Evolutionary conservation across 2,888 invertebrate species (phyloP).

Genomic region (Hydrotaea cyrtoneurina): DNA sequence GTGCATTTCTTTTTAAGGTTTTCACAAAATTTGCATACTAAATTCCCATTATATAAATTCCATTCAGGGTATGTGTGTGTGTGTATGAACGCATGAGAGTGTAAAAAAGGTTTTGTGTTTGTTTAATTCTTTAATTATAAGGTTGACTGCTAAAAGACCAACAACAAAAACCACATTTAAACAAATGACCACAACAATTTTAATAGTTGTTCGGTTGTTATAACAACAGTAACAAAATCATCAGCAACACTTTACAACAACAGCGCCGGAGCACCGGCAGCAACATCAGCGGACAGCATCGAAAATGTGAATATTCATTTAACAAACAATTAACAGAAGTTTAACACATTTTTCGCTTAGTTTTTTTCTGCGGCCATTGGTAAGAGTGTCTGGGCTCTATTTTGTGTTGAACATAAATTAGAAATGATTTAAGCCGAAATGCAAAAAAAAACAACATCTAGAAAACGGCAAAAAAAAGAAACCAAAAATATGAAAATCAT

Average conservation of each 20-base stretch:
- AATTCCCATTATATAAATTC: slow-evolving; percentile 34
- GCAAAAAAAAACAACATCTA: background rate
- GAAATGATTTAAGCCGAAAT: slow-evolving; percentile 10
- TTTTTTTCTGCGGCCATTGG: slow-evolving; percentile 28
- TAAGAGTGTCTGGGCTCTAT: background rate
- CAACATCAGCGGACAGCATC: background rate
- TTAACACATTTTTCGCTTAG: slow-evolving; percentile 53
- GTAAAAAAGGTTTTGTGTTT: slow-evolving; percentile 35
- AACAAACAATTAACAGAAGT: slow-evolving; percentile 56
- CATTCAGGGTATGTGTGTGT: slow-evolving; percentile 2
- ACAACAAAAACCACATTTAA: slow-evolving; percentile 27
- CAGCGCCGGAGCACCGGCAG: background rate
- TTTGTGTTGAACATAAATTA: slow-evolving; percentile 28
- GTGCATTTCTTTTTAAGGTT: background rate
- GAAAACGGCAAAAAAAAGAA: background rate
- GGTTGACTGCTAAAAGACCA: slow-evolving; percentile 49
- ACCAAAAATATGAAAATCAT: slow-evolving; percentile 12
- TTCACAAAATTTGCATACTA: slow-evolving; percentile 49
- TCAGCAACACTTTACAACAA: slow-evolving; percentile 20
- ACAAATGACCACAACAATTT: slow-evolving; percentile 56
- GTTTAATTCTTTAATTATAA: slow-evolving; percentile 58
- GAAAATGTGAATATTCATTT: slow-evolving; percentile 55
- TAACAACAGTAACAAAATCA: slow-evolving; percentile 47
- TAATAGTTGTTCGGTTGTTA: slow-evolving; percentile 43
- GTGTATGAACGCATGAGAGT: background rate